phyloP scores from a whole-genome alignment of 2,888 invertebrate species.

The Capitulum mitella region DNA sequence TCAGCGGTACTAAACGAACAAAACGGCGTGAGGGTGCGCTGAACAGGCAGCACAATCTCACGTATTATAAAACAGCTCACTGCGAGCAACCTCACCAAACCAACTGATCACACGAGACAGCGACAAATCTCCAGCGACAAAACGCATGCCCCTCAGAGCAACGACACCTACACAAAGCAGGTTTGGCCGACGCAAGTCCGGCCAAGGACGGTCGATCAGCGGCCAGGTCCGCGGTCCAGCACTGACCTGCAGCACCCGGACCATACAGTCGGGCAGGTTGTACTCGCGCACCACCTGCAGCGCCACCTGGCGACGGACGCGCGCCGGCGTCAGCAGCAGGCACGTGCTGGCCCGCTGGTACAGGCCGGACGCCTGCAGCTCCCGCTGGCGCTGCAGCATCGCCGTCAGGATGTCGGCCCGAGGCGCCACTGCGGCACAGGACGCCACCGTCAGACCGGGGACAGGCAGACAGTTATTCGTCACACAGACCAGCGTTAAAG shows the following conservation, averaged over 20 bases:
- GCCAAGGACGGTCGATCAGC: not conserved
- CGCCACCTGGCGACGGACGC: constrained; percentile 68
- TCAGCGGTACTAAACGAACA: too few relatives aligned
- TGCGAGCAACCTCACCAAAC: not conserved
- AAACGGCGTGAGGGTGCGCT: too few relatives aligned
- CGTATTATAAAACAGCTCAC: too few relatives aligned
- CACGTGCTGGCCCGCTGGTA: constrained; percentile 69
- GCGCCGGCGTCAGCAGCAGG: constrained; percentile 65
- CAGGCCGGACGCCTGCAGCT: constrained; percentile 67
- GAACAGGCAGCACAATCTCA: too few relatives aligned
- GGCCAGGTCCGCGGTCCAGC: too few relatives aligned
- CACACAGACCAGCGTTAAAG: too few relatives aligned
- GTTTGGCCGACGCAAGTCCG: not conserved
- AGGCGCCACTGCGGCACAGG: constrained; percentile 53
- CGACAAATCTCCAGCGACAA: not conserved
- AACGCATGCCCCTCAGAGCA: too few relatives aligned
- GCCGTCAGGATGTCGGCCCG: constrained; percentile 65
- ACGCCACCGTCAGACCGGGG: too few relatives aligned
- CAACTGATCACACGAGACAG: not conserved
- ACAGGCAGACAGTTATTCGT: too few relatives aligned
- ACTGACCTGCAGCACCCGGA: constrained; percentile 59
- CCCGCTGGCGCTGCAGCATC: constrained; percentile 77
- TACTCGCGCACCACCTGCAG: constrained; percentile 87
- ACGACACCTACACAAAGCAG: not conserved
- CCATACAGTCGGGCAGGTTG: constrained; percentile 81